A percentile compares a stretch with the other conserved stretches of the same genome.
These are phyloP conservation scores for Melanotaenia nigrans DNA, from an alignment of 2,797 vertebrate genomes.

Conservation along the genomic window DNA sequence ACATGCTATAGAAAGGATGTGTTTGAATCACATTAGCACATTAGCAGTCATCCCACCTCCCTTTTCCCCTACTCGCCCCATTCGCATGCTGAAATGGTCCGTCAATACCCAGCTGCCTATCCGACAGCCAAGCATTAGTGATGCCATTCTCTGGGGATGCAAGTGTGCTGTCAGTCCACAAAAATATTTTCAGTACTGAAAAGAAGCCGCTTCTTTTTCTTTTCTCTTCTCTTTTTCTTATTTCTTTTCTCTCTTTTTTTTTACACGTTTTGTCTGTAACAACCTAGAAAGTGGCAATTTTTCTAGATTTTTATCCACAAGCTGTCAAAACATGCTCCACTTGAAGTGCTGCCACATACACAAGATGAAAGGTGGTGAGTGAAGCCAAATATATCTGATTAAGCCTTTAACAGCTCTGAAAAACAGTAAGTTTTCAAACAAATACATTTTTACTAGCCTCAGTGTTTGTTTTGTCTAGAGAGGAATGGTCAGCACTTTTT, in stretches of 20 bases:
- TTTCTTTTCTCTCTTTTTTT: not conserved
- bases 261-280: conserved; percentile 13
- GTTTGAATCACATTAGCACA: conserved; percentile 63
- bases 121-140: conserved; percentile 59
- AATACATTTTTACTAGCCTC: conserved; percentile 8
- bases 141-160: conserved; percentile 55
- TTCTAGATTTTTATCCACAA: conserved; percentile 33
- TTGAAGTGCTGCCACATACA: conserved; percentile 37
- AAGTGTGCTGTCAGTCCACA: conserved; percentile 23
- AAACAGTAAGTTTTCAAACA: conserved; percentile 29
- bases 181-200: conserved; percentile 45
- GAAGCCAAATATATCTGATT: conserved; percentile 31
- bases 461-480: conserved; percentile 17
- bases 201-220: conserved; percentile 25
- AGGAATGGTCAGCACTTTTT: too few relatives aligned
- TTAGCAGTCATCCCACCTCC: conserved; percentile 14
- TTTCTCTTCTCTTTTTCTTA: accelerated
- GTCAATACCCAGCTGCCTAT: conserved; percentile 56
- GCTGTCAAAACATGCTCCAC: conserved; percentile 53
- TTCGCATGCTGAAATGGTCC: conserved; percentile 47
- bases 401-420: conserved; percentile 8
- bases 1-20: conserved; percentile 60
- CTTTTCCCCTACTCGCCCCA: conserved; percentile 22
- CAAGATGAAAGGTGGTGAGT: conserved; percentile 31
- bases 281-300: conserved; percentile 39